A percentile compares a stretch with the other conserved stretches of the same genome.
These are phyloP conservation scores for Frankliniella fusca DNA, from an alignment of 2,888 invertebrate genomes.

Conservation along the genomic window DNA sequence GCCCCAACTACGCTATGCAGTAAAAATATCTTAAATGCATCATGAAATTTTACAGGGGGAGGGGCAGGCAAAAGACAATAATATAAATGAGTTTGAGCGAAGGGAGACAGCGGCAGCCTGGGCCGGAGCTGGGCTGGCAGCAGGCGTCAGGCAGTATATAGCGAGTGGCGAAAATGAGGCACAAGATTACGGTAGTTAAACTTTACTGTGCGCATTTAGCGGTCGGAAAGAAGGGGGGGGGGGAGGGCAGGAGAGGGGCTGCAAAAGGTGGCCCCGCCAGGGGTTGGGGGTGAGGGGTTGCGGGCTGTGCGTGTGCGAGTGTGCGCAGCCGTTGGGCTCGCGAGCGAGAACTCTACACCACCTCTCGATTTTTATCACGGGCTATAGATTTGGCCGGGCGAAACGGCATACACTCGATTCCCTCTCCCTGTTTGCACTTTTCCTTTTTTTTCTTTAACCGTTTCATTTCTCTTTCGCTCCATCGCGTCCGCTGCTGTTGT, in stretches of 20 bases:
- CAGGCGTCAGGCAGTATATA: no score
- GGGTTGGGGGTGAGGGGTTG: background rate
- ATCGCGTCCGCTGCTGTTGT: background rate
- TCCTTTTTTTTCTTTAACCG: background rate
- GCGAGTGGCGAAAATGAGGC: no score
- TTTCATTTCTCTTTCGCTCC: background rate
- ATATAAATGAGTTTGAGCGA: no score
- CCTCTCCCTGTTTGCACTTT: background rate
- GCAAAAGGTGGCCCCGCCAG: background rate
- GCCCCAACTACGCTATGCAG: no score
- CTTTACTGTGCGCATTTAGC: background rate
- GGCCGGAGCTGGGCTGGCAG: no score
- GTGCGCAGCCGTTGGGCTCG: background rate
- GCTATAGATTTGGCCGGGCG: slow-evolving; percentile 1
- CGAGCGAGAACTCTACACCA: no score
- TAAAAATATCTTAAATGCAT: no score
- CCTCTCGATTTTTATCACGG: slow-evolving; percentile 14
- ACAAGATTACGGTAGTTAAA: background rate
- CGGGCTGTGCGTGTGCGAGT: background rate
- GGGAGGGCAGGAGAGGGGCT: background rate
- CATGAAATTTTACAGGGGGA: no score
- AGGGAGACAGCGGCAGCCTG: no score
- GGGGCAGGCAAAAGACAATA: no score
- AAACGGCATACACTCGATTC: background rate
- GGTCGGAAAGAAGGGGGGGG: background rate